Percentiles rank a stretch among this genome's conserved stretches.
phyloP scores from a whole-genome alignment of 1,140 invertebrate species.

The Caerostris extrusa region DNA sequence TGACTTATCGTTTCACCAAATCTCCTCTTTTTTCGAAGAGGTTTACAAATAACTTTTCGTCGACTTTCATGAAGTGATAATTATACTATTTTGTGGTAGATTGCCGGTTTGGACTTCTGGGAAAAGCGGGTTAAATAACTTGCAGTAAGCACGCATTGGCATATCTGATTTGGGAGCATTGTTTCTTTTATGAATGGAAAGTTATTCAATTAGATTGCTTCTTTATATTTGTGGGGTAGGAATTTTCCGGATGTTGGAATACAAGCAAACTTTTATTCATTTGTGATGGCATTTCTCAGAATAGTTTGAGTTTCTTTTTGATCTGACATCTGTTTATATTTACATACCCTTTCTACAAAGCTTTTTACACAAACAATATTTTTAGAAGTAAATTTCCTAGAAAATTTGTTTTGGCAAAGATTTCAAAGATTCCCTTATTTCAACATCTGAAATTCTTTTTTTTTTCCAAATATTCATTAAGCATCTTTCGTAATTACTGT shows the following conservation, averaged over 20 bases:
- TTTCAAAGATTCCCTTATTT: neutral
- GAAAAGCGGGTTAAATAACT: neutral
- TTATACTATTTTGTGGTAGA: constrained; percentile 10
- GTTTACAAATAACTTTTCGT: constrained; percentile 25
- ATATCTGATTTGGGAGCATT: neutral
- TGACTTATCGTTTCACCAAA: neutral
- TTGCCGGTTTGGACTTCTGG: neutral
- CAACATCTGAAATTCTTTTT: neutral
- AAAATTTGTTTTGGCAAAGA: neutral
- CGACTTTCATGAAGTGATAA: neutral
- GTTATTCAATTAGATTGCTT: neutral
- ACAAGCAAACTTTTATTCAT: neutral
- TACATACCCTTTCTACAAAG: neutral
- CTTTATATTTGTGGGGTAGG: neutral
- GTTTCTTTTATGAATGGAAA: neutral
- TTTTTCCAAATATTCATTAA: neutral
- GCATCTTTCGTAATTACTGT: neutral
- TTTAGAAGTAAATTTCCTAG: neutral
- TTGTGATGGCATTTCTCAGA: neutral
- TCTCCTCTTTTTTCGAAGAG: neutral
- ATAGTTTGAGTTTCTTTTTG: neutral
- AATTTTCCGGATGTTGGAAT: neutral
- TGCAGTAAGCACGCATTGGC: neutral
- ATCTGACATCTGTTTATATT: neutral
- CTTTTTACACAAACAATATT: neutral